Percentiles rank a stretch among this genome's conserved stretches.
These are phyloP conservation scores for Caranx ignobilis DNA, from an alignment of 2,113 vertebrate species.

Conservation along the genomic window DNA sequence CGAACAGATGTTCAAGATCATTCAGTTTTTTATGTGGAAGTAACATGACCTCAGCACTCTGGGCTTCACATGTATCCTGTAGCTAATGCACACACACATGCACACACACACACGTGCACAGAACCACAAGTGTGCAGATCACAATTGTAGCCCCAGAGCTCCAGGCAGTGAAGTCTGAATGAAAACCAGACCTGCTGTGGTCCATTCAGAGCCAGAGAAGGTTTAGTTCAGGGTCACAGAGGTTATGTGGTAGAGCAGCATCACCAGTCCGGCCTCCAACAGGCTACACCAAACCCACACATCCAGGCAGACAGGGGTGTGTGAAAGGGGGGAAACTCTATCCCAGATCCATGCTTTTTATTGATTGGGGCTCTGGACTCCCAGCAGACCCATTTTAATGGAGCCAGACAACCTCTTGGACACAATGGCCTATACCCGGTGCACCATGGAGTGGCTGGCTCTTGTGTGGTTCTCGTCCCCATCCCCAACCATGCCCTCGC, in stretches of 20 bases:
- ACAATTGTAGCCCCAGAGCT: slow-evolving; percentile 52
- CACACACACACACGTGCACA: slow-evolving; percentile 26
- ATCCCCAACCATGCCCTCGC: background rate
- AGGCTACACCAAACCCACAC: slow-evolving; percentile 47
- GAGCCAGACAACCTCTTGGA: slow-evolving; percentile 78
- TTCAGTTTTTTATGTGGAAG: slow-evolving; percentile 64
- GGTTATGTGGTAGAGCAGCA: slow-evolving; percentile 49
- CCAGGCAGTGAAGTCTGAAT: slow-evolving; percentile 39
- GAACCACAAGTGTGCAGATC: slow-evolving; percentile 30
- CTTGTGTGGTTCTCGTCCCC: slow-evolving; percentile 29
- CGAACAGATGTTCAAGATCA: slow-evolving; percentile 81
- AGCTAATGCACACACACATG: slow-evolving; percentile 33
- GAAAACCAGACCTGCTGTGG: slow-evolving; percentile 46
- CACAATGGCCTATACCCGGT: slow-evolving; percentile 42
- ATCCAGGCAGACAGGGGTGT: slow-evolving; percentile 43
- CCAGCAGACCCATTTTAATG: slow-evolving; percentile 77
- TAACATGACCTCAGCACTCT: slow-evolving; percentile 76
- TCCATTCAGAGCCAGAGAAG: slow-evolving; percentile 38
- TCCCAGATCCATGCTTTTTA: slow-evolving; percentile 77
- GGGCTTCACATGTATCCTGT: slow-evolving; percentile 63
- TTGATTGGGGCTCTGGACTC: slow-evolving; percentile 78
- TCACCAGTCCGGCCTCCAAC: slow-evolving; percentile 34
- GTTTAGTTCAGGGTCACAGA: slow-evolving; percentile 48
- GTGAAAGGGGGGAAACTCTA: slow-evolving; percentile 59
- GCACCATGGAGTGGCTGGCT: slow-evolving; percentile 45